phyloP scores from a whole-genome alignment of 2,888 invertebrate genomes.

The Eumerus sabulonum region DNA sequence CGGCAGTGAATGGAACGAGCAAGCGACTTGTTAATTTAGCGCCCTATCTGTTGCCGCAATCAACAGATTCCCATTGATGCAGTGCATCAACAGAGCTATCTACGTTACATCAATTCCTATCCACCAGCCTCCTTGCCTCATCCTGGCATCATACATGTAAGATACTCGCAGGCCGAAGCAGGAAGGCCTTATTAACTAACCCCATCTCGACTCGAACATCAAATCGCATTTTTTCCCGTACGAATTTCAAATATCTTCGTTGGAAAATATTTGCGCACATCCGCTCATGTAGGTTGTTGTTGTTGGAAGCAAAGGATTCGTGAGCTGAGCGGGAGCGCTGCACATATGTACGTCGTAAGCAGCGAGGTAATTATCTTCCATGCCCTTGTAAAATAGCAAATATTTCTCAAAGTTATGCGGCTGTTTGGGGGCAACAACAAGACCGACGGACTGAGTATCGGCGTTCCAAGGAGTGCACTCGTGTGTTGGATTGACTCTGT shows the following conservation, averaged over 20 bases:
- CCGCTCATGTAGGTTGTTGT: constrained; percentile 27
- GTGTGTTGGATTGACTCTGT: constrained; percentile 32
- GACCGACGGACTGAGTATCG: constrained; percentile 10
- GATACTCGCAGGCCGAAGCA: constrained; percentile 10
- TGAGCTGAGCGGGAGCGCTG: constrained; percentile 17
- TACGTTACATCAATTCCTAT: constrained; percentile 41
- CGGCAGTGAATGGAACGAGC: constrained; percentile 62
- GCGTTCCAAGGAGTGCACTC: constrained; percentile 28
- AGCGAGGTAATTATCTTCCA: constrained; percentile 65
- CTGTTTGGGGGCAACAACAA: constrained; percentile 33
- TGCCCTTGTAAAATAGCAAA: constrained; percentile 67
- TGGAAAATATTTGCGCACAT: constrained; percentile 67
- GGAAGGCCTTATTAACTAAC: constrained; percentile 67
- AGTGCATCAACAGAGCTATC: constrained; percentile 39
- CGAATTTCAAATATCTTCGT: constrained; percentile 66
- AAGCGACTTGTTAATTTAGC: constrained; percentile 65
- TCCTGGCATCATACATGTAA: no score
- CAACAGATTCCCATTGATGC: constrained; percentile 36
- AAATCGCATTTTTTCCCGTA: constrained; percentile 58
- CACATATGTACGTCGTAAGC: constrained; percentile 1
- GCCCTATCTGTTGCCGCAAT: constrained; percentile 64
- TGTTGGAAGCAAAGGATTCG: constrained; percentile 22
- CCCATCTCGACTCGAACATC: constrained; percentile 49
- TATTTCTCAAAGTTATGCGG: constrained; percentile 62
- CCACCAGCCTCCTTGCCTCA: not conserved